Evolutionary conservation across 30 jellyfish, hydroid and myxozoan species (phyloP), one percentile per base, ranked within the genome.

Genomic region (Nemopilema nomurai): DNA sequence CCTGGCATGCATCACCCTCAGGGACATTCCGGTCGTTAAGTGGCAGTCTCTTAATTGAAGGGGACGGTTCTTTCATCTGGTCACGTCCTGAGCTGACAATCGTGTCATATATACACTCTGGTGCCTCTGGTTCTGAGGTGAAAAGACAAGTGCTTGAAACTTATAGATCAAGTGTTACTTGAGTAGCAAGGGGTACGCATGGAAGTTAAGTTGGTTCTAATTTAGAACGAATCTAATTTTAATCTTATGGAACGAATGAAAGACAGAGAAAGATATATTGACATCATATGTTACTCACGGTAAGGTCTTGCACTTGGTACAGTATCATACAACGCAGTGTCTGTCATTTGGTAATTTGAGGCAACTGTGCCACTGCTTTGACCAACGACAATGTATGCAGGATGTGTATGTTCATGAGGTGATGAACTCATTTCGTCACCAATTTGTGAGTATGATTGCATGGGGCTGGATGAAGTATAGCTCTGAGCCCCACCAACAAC

Each of bases 21-120:
- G 90, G 50, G 31, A 64, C 67, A 18, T 25, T 23, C 27, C 16
- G 52, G 71, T 64, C 78, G 18, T 73, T 76, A 25, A 71, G 51
- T 9, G 89, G 89, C 28, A 62, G 78, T 31, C 53, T 71, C 41
- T 31, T 69, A 18, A 76, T 19, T 32, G 51, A 1, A 20, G 81
- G 84, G 13, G 90, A 65, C 32, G 77, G 52, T 0, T n/a, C 4
- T 49, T 69, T 28, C 19, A 33, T n/a, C 21, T 51, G 72, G 20
- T 9, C 87, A 22, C 51, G n/a, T n/a, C 49, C 16, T 3, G 82
- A 16, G 49, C 51, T 52, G 24, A 69, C 76, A 17, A 57, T 28
- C 0, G 77, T 73, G 49, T 84, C 92, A 29, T 84, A 73, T 16
- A 71, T 69, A 33, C 69, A 19, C 27, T 69, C 79, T 69, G 85